Conservation (phyloP, 2,113 vertebrate genomes). For the Pterocles orientalis region DNA sequence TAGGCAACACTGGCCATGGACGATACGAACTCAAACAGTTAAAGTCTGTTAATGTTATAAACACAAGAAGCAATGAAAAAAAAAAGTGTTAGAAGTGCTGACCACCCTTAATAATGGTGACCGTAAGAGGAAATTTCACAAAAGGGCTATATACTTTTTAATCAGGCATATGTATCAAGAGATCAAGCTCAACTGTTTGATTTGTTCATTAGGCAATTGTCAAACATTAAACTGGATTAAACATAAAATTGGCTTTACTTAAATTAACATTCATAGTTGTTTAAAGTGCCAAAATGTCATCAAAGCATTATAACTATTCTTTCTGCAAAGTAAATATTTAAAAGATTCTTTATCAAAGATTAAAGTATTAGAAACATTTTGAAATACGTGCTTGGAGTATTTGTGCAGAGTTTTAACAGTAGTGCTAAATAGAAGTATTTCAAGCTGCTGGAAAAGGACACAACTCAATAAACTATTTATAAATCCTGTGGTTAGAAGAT, state of each 20-base stretch:
- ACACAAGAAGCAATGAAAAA: neutral
- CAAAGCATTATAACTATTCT: neutral
- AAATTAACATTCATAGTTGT: constrained; percentile 1
- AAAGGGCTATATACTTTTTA: neutral
- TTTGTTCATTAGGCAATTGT: neutral
- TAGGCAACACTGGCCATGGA: neutral
- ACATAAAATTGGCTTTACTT: constrained; percentile 7
- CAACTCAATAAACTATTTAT: neutral
- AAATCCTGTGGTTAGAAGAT: neutral
- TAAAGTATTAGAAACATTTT: neutral
- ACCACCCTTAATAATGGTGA: neutral
- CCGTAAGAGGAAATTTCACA: neutral
- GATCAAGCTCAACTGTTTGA: constrained; percentile 6
- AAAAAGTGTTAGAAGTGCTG: neutral
- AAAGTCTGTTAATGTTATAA: neutral
- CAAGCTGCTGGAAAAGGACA: neutral
- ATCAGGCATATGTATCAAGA: neutral
- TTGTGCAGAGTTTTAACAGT: neutral
- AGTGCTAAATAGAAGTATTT: neutral
- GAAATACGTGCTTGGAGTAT: neutral
- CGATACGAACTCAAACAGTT: neutral
- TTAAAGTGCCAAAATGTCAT: neutral
- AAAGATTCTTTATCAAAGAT: constrained; percentile 22
- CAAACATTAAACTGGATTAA: neutral
- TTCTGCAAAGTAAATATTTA: constrained; percentile 49